Base-by-base conservation (phyloP, 2,113 vertebrate species). In the Riparia riparia region DNA sequence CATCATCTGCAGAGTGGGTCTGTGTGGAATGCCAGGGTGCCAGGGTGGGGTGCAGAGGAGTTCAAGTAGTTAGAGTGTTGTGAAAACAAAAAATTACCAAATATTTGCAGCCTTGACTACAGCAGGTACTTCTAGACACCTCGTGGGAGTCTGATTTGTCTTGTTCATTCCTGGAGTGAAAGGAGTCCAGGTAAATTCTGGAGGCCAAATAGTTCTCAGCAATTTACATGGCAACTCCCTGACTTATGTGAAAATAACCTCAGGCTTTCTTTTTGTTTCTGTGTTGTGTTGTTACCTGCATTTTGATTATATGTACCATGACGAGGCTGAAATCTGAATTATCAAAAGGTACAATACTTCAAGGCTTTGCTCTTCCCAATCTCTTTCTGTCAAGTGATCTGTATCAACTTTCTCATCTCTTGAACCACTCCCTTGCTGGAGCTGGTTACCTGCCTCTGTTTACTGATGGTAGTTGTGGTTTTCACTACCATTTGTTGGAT, bases 141-240 rank as follows among this genome's bases (percentile, higher is more conserved):
- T 78, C 64, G 45, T 12, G 4, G 39, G 51, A 83, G 25, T 11
- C 53, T 58, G 45, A 73, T 64, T 94, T 65, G 17, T 83, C 72
- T 88, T 83, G 14, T 87, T 92, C 56, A 14, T 49, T 78, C 58
- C 63, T 63, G 78, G 70, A 69, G 26, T 66, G 37, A 93, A 92
- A 87, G 86, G 64, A 90, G 45, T 56, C 42, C 56, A 73, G 57
- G 11, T 39, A 76, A 80, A 1, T 65, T 86, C 83, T 94, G 49
- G 77, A 94, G 70, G 70, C 89, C 80, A 95, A 96, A 79, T 66
- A 93, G n/a, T 93, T 83, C 81, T 95, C 79, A 76, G 42, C 39
- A 91, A 95, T 95, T 95, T 95, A 90, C 29, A 4, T 45, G 54
- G 80, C 56, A 92, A 7, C 87, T 92, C n/a, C 64, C 28, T 76